These are phyloP conservation scores for Megaustenia siamemsis DNA, from an alignment of 2,888 invertebrate species.

Conservation along the genomic window DNA sequence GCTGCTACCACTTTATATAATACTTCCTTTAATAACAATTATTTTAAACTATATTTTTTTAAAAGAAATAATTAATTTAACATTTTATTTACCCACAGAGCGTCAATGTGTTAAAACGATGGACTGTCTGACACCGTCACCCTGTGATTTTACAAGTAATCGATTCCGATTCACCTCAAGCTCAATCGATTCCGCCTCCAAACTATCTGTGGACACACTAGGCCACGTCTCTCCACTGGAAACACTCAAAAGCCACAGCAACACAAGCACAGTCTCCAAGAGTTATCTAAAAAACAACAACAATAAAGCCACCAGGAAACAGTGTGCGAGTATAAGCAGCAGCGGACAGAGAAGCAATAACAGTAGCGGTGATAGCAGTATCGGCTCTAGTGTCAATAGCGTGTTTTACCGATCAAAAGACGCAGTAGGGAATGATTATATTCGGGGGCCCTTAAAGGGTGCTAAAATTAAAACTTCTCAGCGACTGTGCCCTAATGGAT, in stretches of 20 bases:
- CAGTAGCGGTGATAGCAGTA: constrained; percentile 37
- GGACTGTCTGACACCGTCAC: constrained; percentile 45
- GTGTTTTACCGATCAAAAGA: constrained; percentile 44
- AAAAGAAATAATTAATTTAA: too few species aligned
- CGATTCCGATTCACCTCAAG: constrained; percentile 40
- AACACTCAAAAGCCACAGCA: not conserved
- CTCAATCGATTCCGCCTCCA: constrained; percentile 41
- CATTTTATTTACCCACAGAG: too few species aligned
- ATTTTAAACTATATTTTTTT: too few species aligned
- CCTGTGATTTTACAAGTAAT: constrained; percentile 34
- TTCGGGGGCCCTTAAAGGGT: constrained; percentile 26
- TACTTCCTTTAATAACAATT: too few species aligned
- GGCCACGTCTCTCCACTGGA: constrained; percentile 43
- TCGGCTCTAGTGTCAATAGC: constrained; percentile 46
- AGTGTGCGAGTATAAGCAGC: not conserved
- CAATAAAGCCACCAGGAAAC: not conserved
- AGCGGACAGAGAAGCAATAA: constrained; percentile 11
- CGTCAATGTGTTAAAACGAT: constrained; percentile 26
- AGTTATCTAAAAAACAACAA: constrained; percentile 28
- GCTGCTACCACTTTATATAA: too few species aligned
- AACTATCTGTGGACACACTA: constrained; percentile 39
- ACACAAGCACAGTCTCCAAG: not conserved
- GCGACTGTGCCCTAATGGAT: constrained; percentile 24
- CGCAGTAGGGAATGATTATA: constrained; percentile 25
- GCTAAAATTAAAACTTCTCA: not conserved